Percentiles rank a stretch among this genome's conserved stretches.
Evolutionary conservation across 2,888 invertebrate genomes (phyloP).

Genomic region (Amiota communis): DNA sequence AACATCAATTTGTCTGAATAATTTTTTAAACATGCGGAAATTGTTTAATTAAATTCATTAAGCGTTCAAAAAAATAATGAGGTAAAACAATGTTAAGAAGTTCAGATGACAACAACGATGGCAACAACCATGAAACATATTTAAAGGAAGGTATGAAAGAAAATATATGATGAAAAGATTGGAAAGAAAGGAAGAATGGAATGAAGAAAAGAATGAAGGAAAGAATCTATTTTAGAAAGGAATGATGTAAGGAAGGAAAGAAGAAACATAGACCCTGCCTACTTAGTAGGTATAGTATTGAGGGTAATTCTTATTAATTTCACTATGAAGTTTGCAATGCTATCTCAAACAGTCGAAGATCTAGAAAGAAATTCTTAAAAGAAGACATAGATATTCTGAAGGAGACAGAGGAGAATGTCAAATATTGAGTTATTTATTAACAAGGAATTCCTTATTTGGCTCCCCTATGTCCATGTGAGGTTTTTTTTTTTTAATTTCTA

Average conservation of each 20-base stretch:
- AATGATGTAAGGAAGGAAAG: neutral
- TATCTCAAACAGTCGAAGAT: too few species aligned
- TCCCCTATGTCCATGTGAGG: too few species aligned
- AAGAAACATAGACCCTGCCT: neutral
- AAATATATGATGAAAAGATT: neutral
- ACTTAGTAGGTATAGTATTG: too few species aligned
- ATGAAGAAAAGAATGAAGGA: neutral
- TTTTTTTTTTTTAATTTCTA: too few species aligned
- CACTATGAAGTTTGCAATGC: too few species aligned
- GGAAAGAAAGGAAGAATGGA: neutral
- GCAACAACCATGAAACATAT: neutral
- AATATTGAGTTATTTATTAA: too few species aligned
- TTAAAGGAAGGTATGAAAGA: neutral
- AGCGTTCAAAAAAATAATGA: neutral
- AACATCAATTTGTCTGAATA: too few species aligned
- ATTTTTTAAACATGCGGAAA: slow-evolving; percentile 14
- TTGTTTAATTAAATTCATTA: slow-evolving; percentile 16
- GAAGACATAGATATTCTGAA: too few species aligned
- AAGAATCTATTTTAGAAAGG: neutral
- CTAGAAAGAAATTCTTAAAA: too few species aligned
- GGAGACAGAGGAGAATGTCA: too few species aligned
- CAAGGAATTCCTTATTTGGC: too few species aligned
- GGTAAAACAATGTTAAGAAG: neutral
- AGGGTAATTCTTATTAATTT: too few species aligned
- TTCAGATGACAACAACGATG: neutral